Conservation (phyloP, 1,140 invertebrate genomes). For the Leucophenga varia region DNA sequence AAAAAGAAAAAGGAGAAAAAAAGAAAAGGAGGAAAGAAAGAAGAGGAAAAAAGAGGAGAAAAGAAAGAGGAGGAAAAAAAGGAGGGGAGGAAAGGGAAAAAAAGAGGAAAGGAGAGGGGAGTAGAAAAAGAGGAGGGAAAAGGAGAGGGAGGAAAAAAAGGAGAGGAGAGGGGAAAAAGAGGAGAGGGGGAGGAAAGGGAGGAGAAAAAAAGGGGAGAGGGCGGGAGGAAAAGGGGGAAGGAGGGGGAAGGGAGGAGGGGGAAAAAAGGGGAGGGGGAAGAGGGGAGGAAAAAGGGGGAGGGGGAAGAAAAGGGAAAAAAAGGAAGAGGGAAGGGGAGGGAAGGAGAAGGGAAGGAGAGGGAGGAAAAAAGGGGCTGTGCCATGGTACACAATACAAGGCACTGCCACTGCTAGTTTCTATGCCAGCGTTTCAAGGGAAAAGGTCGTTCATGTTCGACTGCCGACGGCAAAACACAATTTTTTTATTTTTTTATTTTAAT, state of each 20-base stretch:
- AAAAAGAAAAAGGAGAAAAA: background rate
- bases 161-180: background rate
- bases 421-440: no score
- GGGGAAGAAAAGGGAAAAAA: no score
- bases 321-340: no score
- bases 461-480: no score
- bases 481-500: no score
- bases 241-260: background rate
- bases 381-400: no score
- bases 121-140: background rate
- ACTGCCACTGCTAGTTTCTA: no score
- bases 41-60: background rate
- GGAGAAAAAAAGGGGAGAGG: background rate
- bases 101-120: background rate
- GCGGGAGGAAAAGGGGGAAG: background rate
- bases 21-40: background rate
- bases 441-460: no score
- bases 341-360: background rate
- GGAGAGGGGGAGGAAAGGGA: background rate
- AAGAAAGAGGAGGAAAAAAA: background rate
- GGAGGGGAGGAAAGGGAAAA: background rate
- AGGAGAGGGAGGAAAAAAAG: background rate
- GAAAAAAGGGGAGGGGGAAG: background rate
- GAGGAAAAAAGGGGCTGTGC: background rate
- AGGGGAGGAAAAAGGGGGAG: background rate